Base-by-base conservation (phyloP, 2,888 invertebrate genomes). In the Iselma pallidipennis region DNA sequence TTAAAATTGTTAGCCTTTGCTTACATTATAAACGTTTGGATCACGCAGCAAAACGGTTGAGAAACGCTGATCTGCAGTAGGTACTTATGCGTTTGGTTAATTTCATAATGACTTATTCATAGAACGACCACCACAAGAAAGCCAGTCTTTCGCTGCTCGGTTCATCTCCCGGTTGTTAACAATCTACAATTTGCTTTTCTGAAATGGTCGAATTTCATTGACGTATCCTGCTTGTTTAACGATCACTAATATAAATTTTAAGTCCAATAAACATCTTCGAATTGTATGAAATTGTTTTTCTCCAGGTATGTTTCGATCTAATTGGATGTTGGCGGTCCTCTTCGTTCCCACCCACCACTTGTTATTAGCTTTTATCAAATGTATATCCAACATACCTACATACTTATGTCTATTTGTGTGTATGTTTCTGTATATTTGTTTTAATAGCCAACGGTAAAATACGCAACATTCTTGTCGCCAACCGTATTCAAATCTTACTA, bases 381-480 rank as follows among this genome's bases (percentile, higher is more conserved):
- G n/a, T n/a, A n/a, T n/a, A n/a, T n/a, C n/a, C n/a, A n/a, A n/a
- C n/a, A n/a, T n/a, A n/a, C n/a, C n/a, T n/a, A n/a, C n/a, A 23
- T 23, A 28, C 5, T 19, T 12, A 50, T 50, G 19, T 9, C 48
- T 10, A 29, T 16, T 29, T 29, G 50, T 28, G 16, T 50, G 42
- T 14, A 37, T 37, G n/a, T 14, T 16, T 3, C 6, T 4, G n/a
- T 37, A n/a, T 16, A 16, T 37, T 37, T 37, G 19, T 50, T 29
- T 50, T 50, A 50, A 50, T 50, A 23, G 19, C 28, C 50, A 50
- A 50, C 3, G 16, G 37, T 37, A 16, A 37, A 50, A 26, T 29
- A 50, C 50, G 50, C 50, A 50, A 50, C 50, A 50, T 29, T 50
- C 29, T 50, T 50, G 50, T 50, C 29, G 28, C 50, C 12, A 50